Conservation (phyloP, 2,888 invertebrate genomes). For the Sarcophaga subvicina region DNA sequence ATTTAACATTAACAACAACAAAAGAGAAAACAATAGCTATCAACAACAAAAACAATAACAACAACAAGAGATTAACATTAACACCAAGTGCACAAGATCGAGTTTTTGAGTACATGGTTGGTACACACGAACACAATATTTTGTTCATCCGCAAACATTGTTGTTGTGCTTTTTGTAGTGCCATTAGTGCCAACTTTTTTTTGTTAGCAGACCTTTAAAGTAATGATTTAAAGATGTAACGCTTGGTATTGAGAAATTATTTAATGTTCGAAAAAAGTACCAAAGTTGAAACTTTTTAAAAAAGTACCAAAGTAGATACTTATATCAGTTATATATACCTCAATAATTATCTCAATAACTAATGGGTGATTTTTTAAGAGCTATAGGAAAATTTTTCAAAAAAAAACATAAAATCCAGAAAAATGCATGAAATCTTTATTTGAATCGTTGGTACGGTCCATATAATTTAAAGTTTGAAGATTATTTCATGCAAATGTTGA, state of each 20-base stretch:
- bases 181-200: conserved; percentile 24
- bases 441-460: too few relatives aligned
- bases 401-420: too few relatives aligned
- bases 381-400: too few relatives aligned
- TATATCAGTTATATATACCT: too few relatives aligned
- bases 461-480: too few relatives aligned
- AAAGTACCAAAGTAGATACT: too few relatives aligned
- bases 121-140: conserved; percentile 47
- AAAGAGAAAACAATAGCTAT: conserved; percentile 8
- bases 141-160: conserved; percentile 26
- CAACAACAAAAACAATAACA: neutral
- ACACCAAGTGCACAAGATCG: conserved; percentile 57
- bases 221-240: neutral
- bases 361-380: too few relatives aligned
- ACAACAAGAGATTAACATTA: conserved; percentile 42
- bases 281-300: too few relatives aligned
- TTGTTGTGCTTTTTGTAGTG: conserved; percentile 24
- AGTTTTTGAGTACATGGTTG: neutral
- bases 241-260: neutral
- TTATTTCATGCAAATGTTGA: too few relatives aligned
- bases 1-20: conserved; percentile 39
- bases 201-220: neutral
- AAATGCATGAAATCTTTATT: too few relatives aligned
- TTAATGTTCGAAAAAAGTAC: too few relatives aligned
- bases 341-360: too few relatives aligned